phyloP scores from a whole-genome alignment of 2,113 vertebrate genomes.

The Onychostruthus taczanowskii region DNA sequence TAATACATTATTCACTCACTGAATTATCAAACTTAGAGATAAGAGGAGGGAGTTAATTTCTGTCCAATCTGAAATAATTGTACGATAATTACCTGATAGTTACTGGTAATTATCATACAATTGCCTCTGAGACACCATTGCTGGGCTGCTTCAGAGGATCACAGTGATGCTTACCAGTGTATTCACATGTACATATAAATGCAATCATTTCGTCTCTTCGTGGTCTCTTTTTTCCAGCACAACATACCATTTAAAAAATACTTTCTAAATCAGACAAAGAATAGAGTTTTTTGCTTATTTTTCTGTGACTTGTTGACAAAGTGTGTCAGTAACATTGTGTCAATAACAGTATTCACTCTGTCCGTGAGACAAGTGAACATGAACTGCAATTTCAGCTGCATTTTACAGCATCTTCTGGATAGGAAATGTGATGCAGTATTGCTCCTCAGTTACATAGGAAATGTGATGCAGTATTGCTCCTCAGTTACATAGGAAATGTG shows the following conservation, averaged over 20 bases:
- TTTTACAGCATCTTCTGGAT: not conserved
- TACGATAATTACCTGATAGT: not conserved
- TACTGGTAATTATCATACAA: not conserved
- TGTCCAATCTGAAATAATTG: not conserved
- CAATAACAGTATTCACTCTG: not conserved
- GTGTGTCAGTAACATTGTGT: not conserved
- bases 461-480: not conserved
- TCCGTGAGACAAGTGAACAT: not conserved
- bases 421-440: not conserved
- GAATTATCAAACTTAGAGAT: not conserved
- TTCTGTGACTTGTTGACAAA: not conserved
- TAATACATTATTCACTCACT: not conserved
- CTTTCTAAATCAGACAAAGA: not conserved
- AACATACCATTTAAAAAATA: not conserved
- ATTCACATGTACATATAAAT: not conserved
- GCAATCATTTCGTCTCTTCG: not conserved
- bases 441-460: not conserved
- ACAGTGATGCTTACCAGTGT: not conserved
- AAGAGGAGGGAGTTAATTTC: not conserved
- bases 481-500: not conserved
- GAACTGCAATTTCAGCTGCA: not conserved
- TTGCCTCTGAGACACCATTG: not conserved
- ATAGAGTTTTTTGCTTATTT: not conserved
- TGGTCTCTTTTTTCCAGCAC: not conserved
- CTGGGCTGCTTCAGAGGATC: not conserved